These are phyloP conservation scores for Psittacula derbiana DNA, from an alignment of 2,797 vertebrate genomes.

Conservation along the genomic window DNA sequence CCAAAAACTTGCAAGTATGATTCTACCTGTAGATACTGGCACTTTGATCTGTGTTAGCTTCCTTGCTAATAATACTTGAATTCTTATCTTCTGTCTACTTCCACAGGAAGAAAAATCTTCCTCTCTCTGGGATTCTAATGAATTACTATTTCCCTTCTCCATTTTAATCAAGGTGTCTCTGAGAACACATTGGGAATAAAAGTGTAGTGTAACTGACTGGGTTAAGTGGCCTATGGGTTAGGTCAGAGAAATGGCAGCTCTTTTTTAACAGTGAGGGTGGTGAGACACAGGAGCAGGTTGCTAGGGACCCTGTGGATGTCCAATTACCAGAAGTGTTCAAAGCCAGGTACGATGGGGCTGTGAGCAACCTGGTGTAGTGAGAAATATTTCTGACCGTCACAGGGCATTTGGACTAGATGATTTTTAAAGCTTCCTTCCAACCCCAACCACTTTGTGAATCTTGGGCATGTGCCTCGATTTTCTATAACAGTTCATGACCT, in stretches of 20 bases:
- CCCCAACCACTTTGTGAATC: background rate
- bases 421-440: background rate
- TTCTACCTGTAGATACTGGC: background rate
- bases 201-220: background rate
- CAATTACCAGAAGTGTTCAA: background rate
- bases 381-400: background rate
- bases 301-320: background rate
- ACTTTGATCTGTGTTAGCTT: background rate
- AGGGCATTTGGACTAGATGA: accelerated
- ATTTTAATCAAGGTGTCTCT: background rate
- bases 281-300: background rate
- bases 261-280: background rate
- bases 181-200: background rate
- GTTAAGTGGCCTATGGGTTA: background rate
- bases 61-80: background rate
- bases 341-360: background rate
- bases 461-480: background rate
- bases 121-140: background rate
- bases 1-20: constrained; percentile 86
- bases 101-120: background rate
- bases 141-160: background rate
- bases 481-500: background rate
- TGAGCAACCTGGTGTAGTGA: background rate
- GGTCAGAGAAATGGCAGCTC: background rate
- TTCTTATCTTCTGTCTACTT: background rate